Base-by-base conservation (phyloP, 2,797 vertebrate genomes). In the Xenentodon cancila region DNA sequence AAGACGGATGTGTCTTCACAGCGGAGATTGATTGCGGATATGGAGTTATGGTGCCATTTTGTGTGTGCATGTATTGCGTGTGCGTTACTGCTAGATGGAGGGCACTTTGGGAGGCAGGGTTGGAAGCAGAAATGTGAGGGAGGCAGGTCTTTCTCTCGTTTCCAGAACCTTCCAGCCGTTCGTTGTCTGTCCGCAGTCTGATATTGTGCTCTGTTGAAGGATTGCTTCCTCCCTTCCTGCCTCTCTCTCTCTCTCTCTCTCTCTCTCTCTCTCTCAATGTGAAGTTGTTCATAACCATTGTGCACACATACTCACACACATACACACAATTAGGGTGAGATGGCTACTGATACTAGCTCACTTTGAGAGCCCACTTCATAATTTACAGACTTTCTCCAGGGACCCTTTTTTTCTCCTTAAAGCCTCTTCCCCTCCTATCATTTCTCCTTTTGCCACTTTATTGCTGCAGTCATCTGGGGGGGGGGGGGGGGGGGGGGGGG, bases 1-100 rank as follows among this genome's bases (percentile, higher is more conserved):
- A 97, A 98, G 96, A 98, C 96, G 95, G 96, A 99, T 97, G 95
- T 93, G 95, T 97, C 96, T 96, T 97, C 97, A 97, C 96, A 95
- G 95, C 94, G 92, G 93, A 95, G 97, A 98, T 97, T 97, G 96
- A 99, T 99, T 96, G 96, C 95, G 95, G 96, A 97, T 97, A 97
- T 96, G 90, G 96, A 95, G 95, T 96, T 96, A 96, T 96, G 95
- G 95, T 94, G 93, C 94, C 95, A 94, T 90, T 76, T 86, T 86
- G 80, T 84, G 74, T 80, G 71, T 71, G 40, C 20, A 80, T 69
- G 79, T 70, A 49, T 59, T 64, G 71, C 34, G 34, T 71, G 79
- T 71, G 80, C 80, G 81, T 67, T 44, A 45, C 79, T 75, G 82
- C 73, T 74, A 84, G 87, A 82, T 86, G 70, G 85, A 89, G 87